Evolutionary conservation across 2,797 vertebrate genomes (phyloP), one percentile per base, ranked within the genome.

Genomic region (Gymnodraco acuticeps): DNA sequence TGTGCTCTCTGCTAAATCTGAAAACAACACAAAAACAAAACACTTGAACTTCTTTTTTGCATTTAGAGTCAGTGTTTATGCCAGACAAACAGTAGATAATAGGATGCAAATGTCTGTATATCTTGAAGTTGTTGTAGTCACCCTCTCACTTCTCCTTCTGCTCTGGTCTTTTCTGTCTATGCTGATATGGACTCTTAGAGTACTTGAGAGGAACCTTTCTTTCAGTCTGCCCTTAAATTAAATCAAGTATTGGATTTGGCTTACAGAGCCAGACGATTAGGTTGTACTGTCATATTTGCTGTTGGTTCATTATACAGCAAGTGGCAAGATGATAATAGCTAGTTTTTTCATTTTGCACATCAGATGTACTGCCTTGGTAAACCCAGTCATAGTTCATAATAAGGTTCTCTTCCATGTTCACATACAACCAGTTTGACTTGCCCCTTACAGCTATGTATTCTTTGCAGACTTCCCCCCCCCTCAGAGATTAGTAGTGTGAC

Each of bases 401-500:
- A 9, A 1, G 33, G 6, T 38, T 38, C 33, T 38, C 33, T 38
- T 38, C 33, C 33, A 38, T 38, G 33, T 38, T 38, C n/a, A 54
- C 43, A 33, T 50, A 59, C 41, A 63, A 70, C 70, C 31, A 31
- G 33, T 51, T 50, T 43, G 15, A 70, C 67, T 60, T 69, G 60
- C 70, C 68, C 64, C 56, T 55, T 64, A 15, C 31, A 76, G 47
- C 69, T 50, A 63, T 74, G 83, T 27, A 60, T 63, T 81, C 70
- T 73, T 71, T 52, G 58, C 64, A 67, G 64, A 75, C 64, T 50
- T 70, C 64, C 46, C 59, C 33, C 33, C 31, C 84, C 82, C 23
- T 81, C 58, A 52, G 75, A 89, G 83, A 84, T 85, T 63, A 53
- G 69, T 33, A n/a, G 58, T 33, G 48, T 64, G 77, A 60, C 74